Percentiles rank a stretch among this genome's conserved stretches.
phyloP scores from a whole-genome alignment of 2,888 invertebrate species.

The Papilio protenor region DNA sequence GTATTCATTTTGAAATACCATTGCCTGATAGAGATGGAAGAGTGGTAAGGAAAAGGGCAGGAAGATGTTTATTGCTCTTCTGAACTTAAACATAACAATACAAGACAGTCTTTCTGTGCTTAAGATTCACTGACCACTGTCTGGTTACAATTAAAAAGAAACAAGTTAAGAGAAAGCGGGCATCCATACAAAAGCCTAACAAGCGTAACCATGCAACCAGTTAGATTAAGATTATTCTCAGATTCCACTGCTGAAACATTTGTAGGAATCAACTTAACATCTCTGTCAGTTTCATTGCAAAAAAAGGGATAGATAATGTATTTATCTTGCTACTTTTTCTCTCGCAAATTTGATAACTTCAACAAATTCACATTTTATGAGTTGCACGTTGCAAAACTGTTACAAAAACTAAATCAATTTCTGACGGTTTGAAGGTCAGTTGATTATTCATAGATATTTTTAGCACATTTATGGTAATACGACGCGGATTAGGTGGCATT shows the following conservation, averaged over 20 bases:
- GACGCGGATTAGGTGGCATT: neutral
- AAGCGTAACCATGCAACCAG: slow-evolving; percentile 14
- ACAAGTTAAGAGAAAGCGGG: slow-evolving; percentile 14
- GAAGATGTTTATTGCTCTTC: no score
- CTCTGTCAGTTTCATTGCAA: neutral
- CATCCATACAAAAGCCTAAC: slow-evolving; percentile 15
- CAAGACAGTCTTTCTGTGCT: neutral
- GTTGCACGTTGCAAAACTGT: slow-evolving; percentile 25
- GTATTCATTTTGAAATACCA: no score
- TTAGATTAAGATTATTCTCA: neutral
- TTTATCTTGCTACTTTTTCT: neutral
- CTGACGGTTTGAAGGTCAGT: slow-evolving; percentile 17
- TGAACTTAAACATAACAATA: no score
- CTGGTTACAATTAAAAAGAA: slow-evolving; percentile 12
- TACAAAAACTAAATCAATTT: slow-evolving; percentile 38
- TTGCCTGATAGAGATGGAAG: no score
- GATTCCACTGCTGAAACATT: neutral
- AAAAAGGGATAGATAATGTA: neutral
- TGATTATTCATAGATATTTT: slow-evolving; percentile 16
- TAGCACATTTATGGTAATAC: slow-evolving; percentile 19
- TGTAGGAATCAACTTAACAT: neutral
- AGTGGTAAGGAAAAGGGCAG: no score
- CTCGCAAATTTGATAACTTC: neutral
- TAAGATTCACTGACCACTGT: neutral
- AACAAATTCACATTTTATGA: neutral